These are phyloP conservation scores for Drosophila maculinotata DNA, from an alignment of 2,888 invertebrate species.

Conservation along the genomic window DNA sequence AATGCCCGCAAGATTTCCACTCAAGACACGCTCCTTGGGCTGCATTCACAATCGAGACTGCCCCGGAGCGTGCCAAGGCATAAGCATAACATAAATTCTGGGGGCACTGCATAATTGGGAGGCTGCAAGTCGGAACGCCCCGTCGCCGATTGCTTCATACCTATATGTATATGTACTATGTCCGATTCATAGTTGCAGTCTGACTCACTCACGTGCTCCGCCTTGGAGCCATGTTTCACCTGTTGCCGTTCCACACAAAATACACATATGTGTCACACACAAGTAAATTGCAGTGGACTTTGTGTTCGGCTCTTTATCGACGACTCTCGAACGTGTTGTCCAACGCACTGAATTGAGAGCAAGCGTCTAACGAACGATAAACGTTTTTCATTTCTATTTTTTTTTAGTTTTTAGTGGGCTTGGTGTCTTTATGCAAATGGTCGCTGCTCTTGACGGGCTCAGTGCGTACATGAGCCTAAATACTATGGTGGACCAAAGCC, in stretches of 20 bases:
- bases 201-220: slow-evolving; percentile 49
- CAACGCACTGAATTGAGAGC: slow-evolving; percentile 64
- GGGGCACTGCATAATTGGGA: slow-evolving; percentile 49
- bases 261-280: slow-evolving; percentile 62
- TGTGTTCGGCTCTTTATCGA: slow-evolving; percentile 32
- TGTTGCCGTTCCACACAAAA: slow-evolving; percentile 48
- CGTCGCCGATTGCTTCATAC: slow-evolving; percentile 35
- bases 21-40: slow-evolving; percentile 21
- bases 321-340: slow-evolving; percentile 61
- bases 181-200: slow-evolving; percentile 4
- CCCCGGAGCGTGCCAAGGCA: slow-evolving; percentile 64
- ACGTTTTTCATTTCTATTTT: slow-evolving; percentile 19
- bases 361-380: slow-evolving; percentile 40
- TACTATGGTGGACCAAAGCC: slow-evolving; percentile 35
- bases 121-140: slow-evolving; percentile 61
- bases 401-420: slow-evolving; percentile 33
- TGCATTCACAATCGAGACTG: slow-evolving; percentile 34
- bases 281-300: slow-evolving; percentile 34
- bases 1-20: slow-evolving; percentile 43
- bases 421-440: slow-evolving; percentile 70
- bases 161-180: background rate
- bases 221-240: slow-evolving; percentile 58
- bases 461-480: slow-evolving; percentile 60
- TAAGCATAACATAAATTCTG: slow-evolving; percentile 53
- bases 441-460: slow-evolving; percentile 50